Evolutionary conservation across 2,113 vertebrate genomes (phyloP), one percentile per base, ranked within the genome.

Genomic region (Amblyornis subalaris): DNA sequence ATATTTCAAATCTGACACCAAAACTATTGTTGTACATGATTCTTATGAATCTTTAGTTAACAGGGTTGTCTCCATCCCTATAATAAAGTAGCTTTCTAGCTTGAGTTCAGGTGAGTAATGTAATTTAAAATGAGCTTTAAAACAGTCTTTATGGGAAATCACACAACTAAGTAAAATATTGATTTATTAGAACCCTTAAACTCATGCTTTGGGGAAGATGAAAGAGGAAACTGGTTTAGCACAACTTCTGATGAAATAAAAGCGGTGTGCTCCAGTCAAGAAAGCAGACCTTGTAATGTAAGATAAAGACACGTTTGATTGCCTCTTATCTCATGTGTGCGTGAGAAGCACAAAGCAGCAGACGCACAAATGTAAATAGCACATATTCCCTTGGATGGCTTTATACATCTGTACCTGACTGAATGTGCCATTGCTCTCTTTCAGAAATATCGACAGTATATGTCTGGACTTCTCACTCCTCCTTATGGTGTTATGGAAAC

Each of bases 401-500:
- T 92, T 94, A 24, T 77, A 44, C 60, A 67, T 77, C 67, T 77
- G 60, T 78, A 47, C 71, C 53, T 95, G 77, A 84, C 42, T 86
- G 54, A 81, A 71, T 93, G 90, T 96, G 67, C 96, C 51, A 25
- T 90, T 8, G 2, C 93, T 96, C 93, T 95, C 97, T 97, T 97
- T 82, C 96, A 99, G 99, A 99, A 98, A 98, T 99, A 99, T 93
- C 99, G 98, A 95, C 98, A 98, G 93, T 99, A 98, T 96, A 99
- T 99, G 99, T 98, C 99, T 96, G 99, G 98, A 94, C 98, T 99
- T 82, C 98, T 99, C 53, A 98, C 98, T 97, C 99, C 99, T 96
- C 99, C 99, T 60, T 99, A 99, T 97, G 99, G 99, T 97, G 99
- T 98, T 98, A 99, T 99, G 98, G 99, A 99, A 98, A 99, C 98